A percentile compares a stretch with the other conserved stretches of the same genome.
phyloP scores from a whole-genome alignment of 2,797 vertebrate species.

The Chrosomus eos region DNA sequence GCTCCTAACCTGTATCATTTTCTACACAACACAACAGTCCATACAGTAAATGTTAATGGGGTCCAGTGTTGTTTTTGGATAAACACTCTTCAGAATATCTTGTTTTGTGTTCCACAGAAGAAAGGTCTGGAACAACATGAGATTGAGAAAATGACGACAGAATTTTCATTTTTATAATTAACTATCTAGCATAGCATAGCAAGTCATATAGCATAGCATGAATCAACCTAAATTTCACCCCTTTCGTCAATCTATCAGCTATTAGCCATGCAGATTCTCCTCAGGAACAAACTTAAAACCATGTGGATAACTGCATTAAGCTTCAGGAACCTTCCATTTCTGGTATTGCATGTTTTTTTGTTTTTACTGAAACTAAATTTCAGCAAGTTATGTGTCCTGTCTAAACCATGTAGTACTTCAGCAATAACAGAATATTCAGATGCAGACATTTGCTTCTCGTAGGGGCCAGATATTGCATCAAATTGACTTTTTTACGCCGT shows the following conservation, averaged over 20 bases:
- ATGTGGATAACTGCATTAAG: conserved; percentile 4
- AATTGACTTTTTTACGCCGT: too few species aligned
- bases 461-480: conserved; percentile 6
- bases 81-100: neutral
- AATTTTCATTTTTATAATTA: neutral
- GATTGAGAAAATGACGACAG: neutral
- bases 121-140: neutral
- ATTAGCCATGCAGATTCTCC: conserved; percentile 7
- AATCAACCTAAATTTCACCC: conserved; percentile 3
- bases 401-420: conserved; percentile 1
- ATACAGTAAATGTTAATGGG: neutral
- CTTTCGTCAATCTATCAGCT: neutral
- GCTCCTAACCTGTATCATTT: neutral
- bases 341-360: neutral
- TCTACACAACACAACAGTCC: neutral
- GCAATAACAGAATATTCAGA: conserved; percentile 16
- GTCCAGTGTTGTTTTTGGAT: neutral
- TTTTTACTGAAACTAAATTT: neutral
- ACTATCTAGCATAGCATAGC: neutral
- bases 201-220: neutral
- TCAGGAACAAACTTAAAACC: conserved; percentile 1
- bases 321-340: conserved; percentile 10
- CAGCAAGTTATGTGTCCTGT: conserved; percentile 8
- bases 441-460: neutral
- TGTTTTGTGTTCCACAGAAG: neutral